Evolutionary conservation across 1,140 invertebrate genomes (phyloP).

Genomic region (Anadara kagoshimensis): DNA sequence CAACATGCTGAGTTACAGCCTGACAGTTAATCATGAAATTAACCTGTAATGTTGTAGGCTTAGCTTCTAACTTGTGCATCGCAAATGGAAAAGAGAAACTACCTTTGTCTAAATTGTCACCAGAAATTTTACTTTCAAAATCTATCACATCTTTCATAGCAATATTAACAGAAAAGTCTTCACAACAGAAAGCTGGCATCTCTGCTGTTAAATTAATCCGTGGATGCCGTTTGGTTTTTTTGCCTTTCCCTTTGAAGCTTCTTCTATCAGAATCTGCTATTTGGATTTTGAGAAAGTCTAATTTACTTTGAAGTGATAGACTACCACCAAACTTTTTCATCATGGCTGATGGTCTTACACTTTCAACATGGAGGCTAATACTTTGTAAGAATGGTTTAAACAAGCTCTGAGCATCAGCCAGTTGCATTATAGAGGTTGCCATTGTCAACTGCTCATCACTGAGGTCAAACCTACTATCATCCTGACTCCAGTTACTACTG

Average conservation of each 20-base stretch:
- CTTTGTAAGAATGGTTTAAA: constrained; percentile 72
- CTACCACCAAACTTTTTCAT: constrained; percentile 90
- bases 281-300: constrained; percentile 92
- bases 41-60: constrained; percentile 71
- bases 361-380: constrained; percentile 70
- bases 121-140: constrained; percentile 88
- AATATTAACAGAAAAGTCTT: constrained; percentile 90
- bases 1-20: constrained; percentile 79
- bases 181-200: constrained; percentile 92
- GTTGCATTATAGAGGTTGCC: constrained; percentile 67
- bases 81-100: constrained; percentile 77
- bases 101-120: constrained; percentile 78
- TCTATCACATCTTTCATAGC: constrained; percentile 90
- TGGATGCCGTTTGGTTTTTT: constrained; percentile 44
- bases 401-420: constrained; percentile 70
- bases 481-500: constrained; percentile 67
- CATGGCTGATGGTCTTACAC: constrained; percentile 70
- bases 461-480: constrained; percentile 66
- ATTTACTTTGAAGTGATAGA: constrained; percentile 88
- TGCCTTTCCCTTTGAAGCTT: constrained; percentile 56
- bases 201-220: constrained; percentile 75
- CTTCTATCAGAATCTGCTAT: constrained; percentile 83
- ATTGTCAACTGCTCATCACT: constrained; percentile 57
- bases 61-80: constrained; percentile 72
- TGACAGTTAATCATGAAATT: constrained; percentile 67